These are phyloP conservation scores for Chrysogorgia sp. DNA, from an alignment of 92 coral and sea anemone genomes.

Conservation along the genomic window DNA sequence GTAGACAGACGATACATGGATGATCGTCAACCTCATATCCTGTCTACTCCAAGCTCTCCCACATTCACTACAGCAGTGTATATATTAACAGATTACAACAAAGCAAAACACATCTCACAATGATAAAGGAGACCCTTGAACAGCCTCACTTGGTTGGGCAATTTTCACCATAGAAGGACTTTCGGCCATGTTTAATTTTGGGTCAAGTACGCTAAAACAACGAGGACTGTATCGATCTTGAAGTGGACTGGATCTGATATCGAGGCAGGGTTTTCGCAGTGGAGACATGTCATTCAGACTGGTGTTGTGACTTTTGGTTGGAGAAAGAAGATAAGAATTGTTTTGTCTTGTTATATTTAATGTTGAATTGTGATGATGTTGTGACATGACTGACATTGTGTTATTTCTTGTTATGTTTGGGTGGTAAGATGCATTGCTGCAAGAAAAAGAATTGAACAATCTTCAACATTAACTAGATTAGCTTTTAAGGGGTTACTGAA, in stretches of 20 bases:
- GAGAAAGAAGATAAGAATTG: background rate
- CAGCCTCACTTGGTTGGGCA: background rate
- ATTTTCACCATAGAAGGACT: conserved; percentile 30
- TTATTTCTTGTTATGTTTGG: conserved; percentile 17
- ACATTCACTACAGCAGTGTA: too few relatives aligned
- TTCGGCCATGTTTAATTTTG: background rate
- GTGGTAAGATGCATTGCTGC: conserved; percentile 19
- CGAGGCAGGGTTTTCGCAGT: background rate
- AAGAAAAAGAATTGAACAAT: background rate
- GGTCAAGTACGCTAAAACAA: conserved; percentile 6
- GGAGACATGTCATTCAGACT: background rate
- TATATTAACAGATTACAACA: too few relatives aligned
- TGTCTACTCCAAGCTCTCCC: too few relatives aligned
- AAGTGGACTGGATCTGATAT: background rate
- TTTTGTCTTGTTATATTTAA: background rate
- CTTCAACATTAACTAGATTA: background rate
- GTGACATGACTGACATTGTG: background rate
- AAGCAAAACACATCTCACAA: conserved; percentile 7
- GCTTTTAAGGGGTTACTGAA: too few relatives aligned
- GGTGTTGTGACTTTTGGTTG: background rate
- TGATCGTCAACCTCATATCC: too few relatives aligned
- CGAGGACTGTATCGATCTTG: conserved; percentile 22
- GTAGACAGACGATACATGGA: too few relatives aligned
- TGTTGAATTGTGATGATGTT: background rate
- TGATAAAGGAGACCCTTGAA: conserved; percentile 8